A percentile compares a stretch with the other conserved stretches of the same genome.
Conservation (phyloP, 2,888 invertebrate genomes). For the Ferdinandea cuprea region DNA sequence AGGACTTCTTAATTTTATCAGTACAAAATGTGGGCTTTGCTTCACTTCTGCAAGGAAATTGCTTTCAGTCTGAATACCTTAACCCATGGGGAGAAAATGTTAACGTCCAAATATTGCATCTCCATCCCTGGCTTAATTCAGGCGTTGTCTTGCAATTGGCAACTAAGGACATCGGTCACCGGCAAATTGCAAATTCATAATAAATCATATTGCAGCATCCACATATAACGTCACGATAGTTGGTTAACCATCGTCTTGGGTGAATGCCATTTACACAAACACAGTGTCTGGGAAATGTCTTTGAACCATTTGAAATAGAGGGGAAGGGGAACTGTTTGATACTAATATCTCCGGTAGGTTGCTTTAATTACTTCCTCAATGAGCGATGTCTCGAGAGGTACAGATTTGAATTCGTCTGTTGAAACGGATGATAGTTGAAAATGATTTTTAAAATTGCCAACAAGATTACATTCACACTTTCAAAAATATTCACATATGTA, state of each 20-base stretch:
- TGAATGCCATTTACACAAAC: background rate
- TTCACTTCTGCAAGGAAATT: constrained; percentile 4
- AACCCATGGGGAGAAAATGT: constrained; percentile 38
- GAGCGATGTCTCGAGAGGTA: background rate
- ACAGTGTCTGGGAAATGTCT: constrained; percentile 24
- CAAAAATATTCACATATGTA: background rate
- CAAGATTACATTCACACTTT: background rate
- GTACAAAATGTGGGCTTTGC: constrained; percentile 21
- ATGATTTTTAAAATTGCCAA: constrained; percentile 4
- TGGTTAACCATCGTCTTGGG: constrained; percentile 8
- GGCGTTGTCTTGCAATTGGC: constrained; percentile 33
- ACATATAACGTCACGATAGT: constrained; percentile 19
- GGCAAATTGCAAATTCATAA: constrained; percentile 71
- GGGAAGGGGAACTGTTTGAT: constrained; percentile 41
- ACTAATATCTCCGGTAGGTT: constrained; percentile 55
- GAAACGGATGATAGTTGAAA: background rate
- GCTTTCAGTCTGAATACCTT: constrained; percentile 9
- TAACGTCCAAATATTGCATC: constrained; percentile 23
- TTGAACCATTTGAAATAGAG: constrained; percentile 27
- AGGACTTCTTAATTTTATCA: constrained; percentile 32
- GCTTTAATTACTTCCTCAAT: constrained; percentile 31
- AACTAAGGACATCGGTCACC: constrained; percentile 57
- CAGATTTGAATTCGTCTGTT: background rate
- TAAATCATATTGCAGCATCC: constrained; percentile 63
- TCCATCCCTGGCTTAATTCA: constrained; percentile 21